These are phyloP conservation scores for Hypomecis atomaria DNA, from an alignment of 2,888 invertebrate species.

Conservation along the genomic window DNA sequence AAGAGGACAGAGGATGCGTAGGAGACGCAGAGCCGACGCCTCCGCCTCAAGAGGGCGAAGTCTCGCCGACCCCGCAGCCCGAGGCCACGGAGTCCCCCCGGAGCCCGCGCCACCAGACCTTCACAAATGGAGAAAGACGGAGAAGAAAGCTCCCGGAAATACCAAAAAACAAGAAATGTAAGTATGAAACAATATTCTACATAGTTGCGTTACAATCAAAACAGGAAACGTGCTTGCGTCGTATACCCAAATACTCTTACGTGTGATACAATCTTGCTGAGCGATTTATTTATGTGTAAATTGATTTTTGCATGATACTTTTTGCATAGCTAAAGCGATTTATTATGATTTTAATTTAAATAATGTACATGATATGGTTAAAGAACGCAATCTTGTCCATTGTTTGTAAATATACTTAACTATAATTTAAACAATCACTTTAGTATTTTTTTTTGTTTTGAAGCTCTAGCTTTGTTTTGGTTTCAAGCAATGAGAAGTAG, in stretches of 20 bases:
- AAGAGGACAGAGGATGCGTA: conserved; percentile 85
- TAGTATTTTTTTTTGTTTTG: too few species aligned
- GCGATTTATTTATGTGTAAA: conserved; percentile 7
- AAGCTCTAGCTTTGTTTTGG: too few species aligned
- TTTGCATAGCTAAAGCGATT: background rate
- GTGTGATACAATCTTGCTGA: background rate
- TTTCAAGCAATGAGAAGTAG: too few species aligned
- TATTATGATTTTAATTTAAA: too few species aligned
- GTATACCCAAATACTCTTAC: background rate
- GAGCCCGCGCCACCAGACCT: conserved; percentile 67
- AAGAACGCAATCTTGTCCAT: too few species aligned
- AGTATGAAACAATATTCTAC: conserved; percentile 60
- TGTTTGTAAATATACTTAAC: too few species aligned
- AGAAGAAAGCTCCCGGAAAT: conserved; percentile 95
- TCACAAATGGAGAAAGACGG: conserved; percentile 86
- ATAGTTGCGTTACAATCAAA: background rate
- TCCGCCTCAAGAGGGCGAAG: conserved; percentile 46
- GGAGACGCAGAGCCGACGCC: conserved; percentile 77
- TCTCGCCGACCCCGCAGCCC: conserved; percentile 58
- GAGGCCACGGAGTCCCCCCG: conserved; percentile 45
- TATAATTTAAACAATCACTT: too few species aligned
- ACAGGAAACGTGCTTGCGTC: conserved; percentile 1
- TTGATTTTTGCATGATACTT: background rate
- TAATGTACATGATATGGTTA: too few species aligned
- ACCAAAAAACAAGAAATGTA: conserved; percentile 94